Evolutionary conservation across 2,888 invertebrate species (phyloP).

Genomic region (Rutpela maculata): DNA sequence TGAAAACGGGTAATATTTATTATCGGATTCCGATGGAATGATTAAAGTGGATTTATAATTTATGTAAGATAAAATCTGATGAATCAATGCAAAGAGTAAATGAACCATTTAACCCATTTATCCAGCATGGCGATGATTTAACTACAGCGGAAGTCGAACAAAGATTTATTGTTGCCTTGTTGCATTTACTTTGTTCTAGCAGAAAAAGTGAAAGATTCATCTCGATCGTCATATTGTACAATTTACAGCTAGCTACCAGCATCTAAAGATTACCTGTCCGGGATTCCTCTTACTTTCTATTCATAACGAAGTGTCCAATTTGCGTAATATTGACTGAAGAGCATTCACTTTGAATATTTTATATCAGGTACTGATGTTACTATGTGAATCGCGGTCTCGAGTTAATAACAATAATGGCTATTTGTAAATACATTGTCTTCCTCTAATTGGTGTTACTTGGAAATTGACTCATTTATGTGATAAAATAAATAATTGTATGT

Average conservation of each 20-base stretch:
- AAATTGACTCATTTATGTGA: slow-evolving; percentile 8
- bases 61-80: background rate
- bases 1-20: too few species aligned
- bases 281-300: slow-evolving; percentile 40
- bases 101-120: background rate
- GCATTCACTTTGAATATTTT: slow-evolving; percentile 33
- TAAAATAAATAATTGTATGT: background rate
- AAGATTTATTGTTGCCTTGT: slow-evolving; percentile 23
- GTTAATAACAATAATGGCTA: slow-evolving; percentile 1
- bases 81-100: background rate
- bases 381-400: slow-evolving; percentile 7
- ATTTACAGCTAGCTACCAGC: background rate
- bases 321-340: slow-evolving; percentile 25
- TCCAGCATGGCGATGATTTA: background rate
- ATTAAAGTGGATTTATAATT: too few species aligned
- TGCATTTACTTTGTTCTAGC: slow-evolving; percentile 16
- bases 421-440: slow-evolving; percentile 20
- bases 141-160: slow-evolving; percentile 27
- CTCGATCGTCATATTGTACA: slow-evolving; percentile 20
- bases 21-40: too few species aligned
- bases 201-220: slow-evolving; percentile 30
- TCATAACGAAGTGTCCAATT: slow-evolving; percentile 21
- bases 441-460: slow-evolving; percentile 25
- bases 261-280: slow-evolving; percentile 24
- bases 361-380: background rate